Base-by-base conservation (phyloP, 2,888 invertebrate genomes). In the Limenitis camilla region DNA sequence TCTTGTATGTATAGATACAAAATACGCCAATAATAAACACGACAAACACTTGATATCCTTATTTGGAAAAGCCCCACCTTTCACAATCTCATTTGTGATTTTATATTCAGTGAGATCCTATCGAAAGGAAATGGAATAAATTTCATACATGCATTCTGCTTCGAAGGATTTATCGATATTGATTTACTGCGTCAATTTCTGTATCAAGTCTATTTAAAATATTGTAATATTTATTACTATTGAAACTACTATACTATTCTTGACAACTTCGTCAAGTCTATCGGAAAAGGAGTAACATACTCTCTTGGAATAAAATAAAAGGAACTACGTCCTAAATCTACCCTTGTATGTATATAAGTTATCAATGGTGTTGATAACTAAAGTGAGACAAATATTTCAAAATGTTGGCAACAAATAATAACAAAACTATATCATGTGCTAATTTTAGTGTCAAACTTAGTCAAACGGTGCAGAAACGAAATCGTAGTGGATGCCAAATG, bases 101-200 rank as follows among this genome's bases (percentile, higher is more conserved):
- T 60, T 58, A 61, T 59, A 65, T 65, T 64, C 64, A 61, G 60
- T 49, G 52, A 61, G 58, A 61, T 63, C 55, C 56, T 53, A 63
- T 65, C 63, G 60, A 56, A 38, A 59, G 67, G 67, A 67, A 63
- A 67, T 67, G 58, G 62, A 62, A 66, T 63, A 63, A 61, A 59
- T 60, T 63, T 61, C 56, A 59, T 53, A 61, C 58, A 61, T 56
- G 57, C 60, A 47, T 55, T 60, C 47, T 51, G 50, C 58, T 52
- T 49, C 56, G 52, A 45, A 56, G 50, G 55, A 57, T 60, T 59
- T 60, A 58, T 57, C 53, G 51, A 58, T 47, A 44, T 49, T 53
- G 45, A 49, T 51, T 44, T 55, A 59, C 47, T 52, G 54, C 39
- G 44, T 33, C 40, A 48, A 49, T 48, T 55, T 29, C 51, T 47